Percentiles rank a stretch among this genome's conserved stretches.
Evolutionary conservation across 2,113 vertebrate species (phyloP).

Genomic region (Clarias magur): DNA sequence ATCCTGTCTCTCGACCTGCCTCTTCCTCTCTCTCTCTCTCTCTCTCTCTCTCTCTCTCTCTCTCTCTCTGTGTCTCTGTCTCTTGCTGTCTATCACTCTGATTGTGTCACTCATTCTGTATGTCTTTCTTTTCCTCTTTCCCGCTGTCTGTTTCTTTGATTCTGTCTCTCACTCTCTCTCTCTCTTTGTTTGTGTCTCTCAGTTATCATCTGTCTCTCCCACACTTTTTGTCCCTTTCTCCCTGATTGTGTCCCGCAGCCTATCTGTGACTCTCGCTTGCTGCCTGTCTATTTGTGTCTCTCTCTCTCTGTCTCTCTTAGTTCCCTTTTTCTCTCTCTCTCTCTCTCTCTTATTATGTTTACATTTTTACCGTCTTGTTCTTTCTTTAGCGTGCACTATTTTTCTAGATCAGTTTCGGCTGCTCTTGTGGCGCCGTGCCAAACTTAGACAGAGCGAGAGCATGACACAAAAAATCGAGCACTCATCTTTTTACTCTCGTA

Average conservation of each 20-base stretch:
- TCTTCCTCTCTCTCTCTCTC: background rate
- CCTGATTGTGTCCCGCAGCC: background rate
- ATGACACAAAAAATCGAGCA: background rate
- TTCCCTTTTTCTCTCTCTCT: background rate
- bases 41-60: background rate
- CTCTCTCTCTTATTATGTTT: background rate
- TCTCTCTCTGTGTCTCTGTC: background rate
- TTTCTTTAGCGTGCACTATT: constrained; percentile 27
- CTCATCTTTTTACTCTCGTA: constrained; percentile 5
- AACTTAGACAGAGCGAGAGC: constrained; percentile 3
- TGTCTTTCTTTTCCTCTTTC: background rate
- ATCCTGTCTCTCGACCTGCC: background rate
- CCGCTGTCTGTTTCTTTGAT: background rate
- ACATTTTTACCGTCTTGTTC: background rate
- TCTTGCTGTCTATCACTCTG: background rate
- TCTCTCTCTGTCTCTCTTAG: background rate
- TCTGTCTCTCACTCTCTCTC: too few species aligned
- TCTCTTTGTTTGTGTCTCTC: too few species aligned
- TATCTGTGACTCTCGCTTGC: background rate
- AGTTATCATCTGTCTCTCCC: too few species aligned
- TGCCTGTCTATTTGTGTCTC: background rate
- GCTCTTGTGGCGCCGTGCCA: constrained; percentile 8
- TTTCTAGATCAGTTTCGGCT: constrained; percentile 36
- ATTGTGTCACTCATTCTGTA: background rate
- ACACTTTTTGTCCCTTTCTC: background rate